Evolutionary conservation across 2,888 invertebrate species (phyloP), one percentile per base, ranked within the genome.

Genomic region (Pristionchus japonicus): DNA sequence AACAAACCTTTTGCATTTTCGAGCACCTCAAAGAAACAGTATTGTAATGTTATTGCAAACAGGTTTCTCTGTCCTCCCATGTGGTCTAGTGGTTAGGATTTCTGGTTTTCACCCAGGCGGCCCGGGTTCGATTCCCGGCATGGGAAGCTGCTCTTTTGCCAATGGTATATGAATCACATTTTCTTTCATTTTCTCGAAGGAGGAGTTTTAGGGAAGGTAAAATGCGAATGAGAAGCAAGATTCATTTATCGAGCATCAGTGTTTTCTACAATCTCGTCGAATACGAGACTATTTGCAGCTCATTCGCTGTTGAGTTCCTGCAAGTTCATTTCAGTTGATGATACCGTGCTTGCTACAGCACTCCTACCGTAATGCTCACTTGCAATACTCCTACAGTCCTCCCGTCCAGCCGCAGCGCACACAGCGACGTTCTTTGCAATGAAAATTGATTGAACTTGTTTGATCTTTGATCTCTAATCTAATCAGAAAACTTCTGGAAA

Each of bases 61-160:
- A 43, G 43, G 7, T 43, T 6, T 43, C 43, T n/a, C n/a, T n/a
- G 57, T 57, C 83, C 52, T 89, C 88, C 89, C 84, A 88, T 90
- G 90, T 91, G 90, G 90, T 91, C 91, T 91, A 91, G 91, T 91
- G 91, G 91, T 91, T 91, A 91, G 90, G 90, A 91, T 91, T 91
- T 89, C 89, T 88, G 91, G 91, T 90, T 91, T 90, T 91, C 91
- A 91, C 91, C 91, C 91, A 88, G 89, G 89, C 90, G 91, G 91
- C 91, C 90, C 91, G 91, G 91, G 91, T 91, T 91, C 91, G 91
- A 91, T 91, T 91, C 91, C 91, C 91, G 91, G 91, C 91, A 90
- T 88, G 77, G 89, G 89, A 89, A 89, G 34, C 47, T 31, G 17
- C 74, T 74, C 40, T 74, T 70, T 64, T 43, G 43, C 43, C 43